Base-by-base conservation (phyloP, 2,888 invertebrate genomes). In the Andrena hattorfiana region DNA sequence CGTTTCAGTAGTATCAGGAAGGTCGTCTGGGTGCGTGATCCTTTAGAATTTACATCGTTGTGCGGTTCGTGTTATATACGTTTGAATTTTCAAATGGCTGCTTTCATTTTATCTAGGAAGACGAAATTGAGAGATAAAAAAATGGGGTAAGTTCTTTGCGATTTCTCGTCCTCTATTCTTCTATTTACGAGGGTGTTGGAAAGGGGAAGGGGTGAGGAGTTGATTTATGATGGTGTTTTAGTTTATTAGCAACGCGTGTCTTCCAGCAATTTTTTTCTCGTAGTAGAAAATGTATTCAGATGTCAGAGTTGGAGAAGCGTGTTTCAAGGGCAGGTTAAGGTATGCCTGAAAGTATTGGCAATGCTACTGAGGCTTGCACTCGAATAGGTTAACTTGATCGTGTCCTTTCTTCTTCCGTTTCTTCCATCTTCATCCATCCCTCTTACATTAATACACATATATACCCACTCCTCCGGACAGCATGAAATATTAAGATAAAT, bases 401-500 rank as follows among this genome's bases (percentile, higher is more conserved):
- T 66, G 30, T 56, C 54, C 23, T 28, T 56, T 71, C 32, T 64
- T 54, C 59, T 59, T 62, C 32, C 42, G 5, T 35, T 16, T 4
- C 3, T n/a, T 23, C 20, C 26, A 26, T 23, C 35, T 42, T 32
- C 13, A 32, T 28, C 20, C 59, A 56, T 28, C 42, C 48, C 71
- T n/a, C 60, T 69, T 59, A n/a, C 74, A 73, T 70, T 59, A 59
- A 70, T 59, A 75, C 23, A 23, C 2, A 23, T 32, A 28, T n/a
- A 51, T 59, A 48, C 51, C 10, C 69, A 8, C 23, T 8, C 28
- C 10, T 35, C 42, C 13, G 49, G 64, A 60, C 69, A 56, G 60
- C 66, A 71, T 83, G 85, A 86, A 72, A 85, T 85, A 86, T 86
- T 86, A 83, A 86, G 85, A 86, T 86, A 83, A 85, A 86, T 85